A percentile compares a stretch with the other conserved stretches of the same genome.
phyloP scores from a whole-genome alignment of 2,113 vertebrate species.

The rabbit (Oryctolagus cuniculus) region DNA sequence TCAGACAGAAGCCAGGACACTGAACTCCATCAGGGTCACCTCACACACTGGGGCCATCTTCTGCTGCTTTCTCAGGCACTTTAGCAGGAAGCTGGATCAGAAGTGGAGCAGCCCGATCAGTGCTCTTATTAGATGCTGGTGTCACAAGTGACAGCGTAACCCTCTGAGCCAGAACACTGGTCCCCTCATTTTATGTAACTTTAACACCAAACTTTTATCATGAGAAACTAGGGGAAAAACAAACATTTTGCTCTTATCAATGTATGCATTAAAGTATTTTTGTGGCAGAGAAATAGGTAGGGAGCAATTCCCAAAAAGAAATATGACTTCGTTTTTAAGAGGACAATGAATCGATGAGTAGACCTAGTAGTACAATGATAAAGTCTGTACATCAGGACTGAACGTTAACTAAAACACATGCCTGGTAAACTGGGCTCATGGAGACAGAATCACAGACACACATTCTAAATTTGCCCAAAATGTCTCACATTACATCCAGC shows the following conservation, averaged over 20 bases:
- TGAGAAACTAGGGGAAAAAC: slow-evolving; percentile 22
- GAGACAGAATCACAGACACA: neutral
- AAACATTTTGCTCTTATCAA: slow-evolving; percentile 3
- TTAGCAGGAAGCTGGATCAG: too few relatives aligned
- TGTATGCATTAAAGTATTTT: neutral
- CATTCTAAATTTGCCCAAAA: neutral
- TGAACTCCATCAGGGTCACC: too few relatives aligned
- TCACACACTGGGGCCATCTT: too few relatives aligned
- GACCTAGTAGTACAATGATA: slow-evolving; percentile 45
- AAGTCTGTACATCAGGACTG: neutral
- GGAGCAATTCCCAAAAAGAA: slow-evolving; percentile 29
- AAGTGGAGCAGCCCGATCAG: too few relatives aligned
- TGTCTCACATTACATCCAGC: neutral
- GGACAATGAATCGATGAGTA: neutral
- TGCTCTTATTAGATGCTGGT: too few relatives aligned
- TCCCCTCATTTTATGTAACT: slow-evolving; percentile 29
- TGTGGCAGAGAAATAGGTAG: neutral
- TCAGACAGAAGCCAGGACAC: too few relatives aligned
- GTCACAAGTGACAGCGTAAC: too few relatives aligned
- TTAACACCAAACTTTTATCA: slow-evolving; percentile 40
- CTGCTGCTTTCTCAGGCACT: too few relatives aligned
- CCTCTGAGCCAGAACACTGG: too few relatives aligned
- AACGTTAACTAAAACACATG: neutral
- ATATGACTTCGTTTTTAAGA: slow-evolving; percentile 46
- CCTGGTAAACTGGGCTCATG: neutral